These are phyloP conservation scores for Gephyroberyx darwinii DNA, from an alignment of 2,797 vertebrate genomes.

Conservation along the genomic window DNA sequence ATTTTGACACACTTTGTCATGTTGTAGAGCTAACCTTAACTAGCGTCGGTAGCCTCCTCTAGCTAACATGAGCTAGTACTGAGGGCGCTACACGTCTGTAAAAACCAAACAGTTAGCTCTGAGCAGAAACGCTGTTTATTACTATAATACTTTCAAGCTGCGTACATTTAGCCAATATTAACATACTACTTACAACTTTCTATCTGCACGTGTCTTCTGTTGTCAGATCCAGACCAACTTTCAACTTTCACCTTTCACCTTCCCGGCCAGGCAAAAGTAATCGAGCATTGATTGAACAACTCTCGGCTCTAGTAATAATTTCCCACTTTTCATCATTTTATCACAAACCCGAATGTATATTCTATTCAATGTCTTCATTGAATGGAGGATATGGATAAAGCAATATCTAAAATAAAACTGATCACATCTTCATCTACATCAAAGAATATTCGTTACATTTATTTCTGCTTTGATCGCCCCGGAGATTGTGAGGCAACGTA, in stretches of 20 bases:
- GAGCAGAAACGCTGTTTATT: not conserved
- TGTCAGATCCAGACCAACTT: slow-evolving; percentile 53
- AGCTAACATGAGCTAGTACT: not conserved
- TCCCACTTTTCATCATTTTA: no score
- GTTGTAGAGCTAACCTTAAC: slow-evolving; percentile 24
- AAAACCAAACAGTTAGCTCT: fast-evolving
- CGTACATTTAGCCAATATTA: not conserved
- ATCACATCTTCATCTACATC: no score
- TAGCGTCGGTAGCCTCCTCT: slow-evolving; percentile 3
- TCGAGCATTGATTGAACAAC: slow-evolving; percentile 40
- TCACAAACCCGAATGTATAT: no score
- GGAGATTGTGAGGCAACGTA: no score
- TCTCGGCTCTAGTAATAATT: no score
- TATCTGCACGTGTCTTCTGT: slow-evolving; percentile 71
- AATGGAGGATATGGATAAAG: no score
- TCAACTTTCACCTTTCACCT: slow-evolving; percentile 65
- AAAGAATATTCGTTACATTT: no score
- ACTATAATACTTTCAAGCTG: fast-evolving
- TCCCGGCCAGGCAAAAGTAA: slow-evolving; percentile 63
- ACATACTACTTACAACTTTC: slow-evolving; percentile 30
- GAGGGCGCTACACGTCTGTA: not conserved
- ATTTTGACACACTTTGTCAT: not conserved
- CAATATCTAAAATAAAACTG: no score
- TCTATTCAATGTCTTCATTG: no score
- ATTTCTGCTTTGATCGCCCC: no score